Conservation (phyloP, 2,888 invertebrate genomes). For the Allophyes oxyacanthae region DNA sequence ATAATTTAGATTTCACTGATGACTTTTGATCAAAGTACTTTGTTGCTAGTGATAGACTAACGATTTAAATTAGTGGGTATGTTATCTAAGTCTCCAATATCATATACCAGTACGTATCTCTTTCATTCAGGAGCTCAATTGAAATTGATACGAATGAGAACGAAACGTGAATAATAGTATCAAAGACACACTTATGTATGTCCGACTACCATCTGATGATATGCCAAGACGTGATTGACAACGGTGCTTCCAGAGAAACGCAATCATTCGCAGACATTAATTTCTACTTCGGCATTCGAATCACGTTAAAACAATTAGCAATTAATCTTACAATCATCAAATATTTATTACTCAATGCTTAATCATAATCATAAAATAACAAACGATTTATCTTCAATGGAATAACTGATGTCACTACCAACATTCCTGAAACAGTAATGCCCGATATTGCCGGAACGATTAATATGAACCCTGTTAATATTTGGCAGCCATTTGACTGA, state of each 20-base stretch:
- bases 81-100: too few relatives aligned
- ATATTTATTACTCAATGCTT: slow-evolving; percentile 27
- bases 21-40: neutral
- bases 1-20: neutral
- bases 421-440: slow-evolving; percentile 30
- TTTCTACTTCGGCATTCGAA: slow-evolving; percentile 32
- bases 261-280: slow-evolving; percentile 18
- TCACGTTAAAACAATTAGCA: slow-evolving; percentile 24
- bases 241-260: slow-evolving; percentile 15
- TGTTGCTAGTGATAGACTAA: too few relatives aligned
- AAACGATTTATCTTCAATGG: slow-evolving; percentile 13
- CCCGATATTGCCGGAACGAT: slow-evolving; percentile 42
- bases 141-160: too few relatives aligned
- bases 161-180: too few relatives aligned
- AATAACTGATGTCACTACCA: slow-evolving; percentile 26
- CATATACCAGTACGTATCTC: too few relatives aligned
- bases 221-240: slow-evolving; percentile 9
- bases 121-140: too few relatives aligned
- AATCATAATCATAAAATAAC: slow-evolving; percentile 21
- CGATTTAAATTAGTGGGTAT: too few relatives aligned
- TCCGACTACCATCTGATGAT: slow-evolving; percentile 11
- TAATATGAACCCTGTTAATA: slow-evolving; percentile 27
- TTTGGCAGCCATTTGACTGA: slow-evolving; percentile 46
- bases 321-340: slow-evolving; percentile 14
- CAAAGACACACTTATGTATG: slow-evolving; percentile 2